Percentiles rank a stretch among this genome's conserved stretches.
Conservation (phyloP, 92 coral and sea anemone species). For the Hydrozoanthus gracilis region DNA sequence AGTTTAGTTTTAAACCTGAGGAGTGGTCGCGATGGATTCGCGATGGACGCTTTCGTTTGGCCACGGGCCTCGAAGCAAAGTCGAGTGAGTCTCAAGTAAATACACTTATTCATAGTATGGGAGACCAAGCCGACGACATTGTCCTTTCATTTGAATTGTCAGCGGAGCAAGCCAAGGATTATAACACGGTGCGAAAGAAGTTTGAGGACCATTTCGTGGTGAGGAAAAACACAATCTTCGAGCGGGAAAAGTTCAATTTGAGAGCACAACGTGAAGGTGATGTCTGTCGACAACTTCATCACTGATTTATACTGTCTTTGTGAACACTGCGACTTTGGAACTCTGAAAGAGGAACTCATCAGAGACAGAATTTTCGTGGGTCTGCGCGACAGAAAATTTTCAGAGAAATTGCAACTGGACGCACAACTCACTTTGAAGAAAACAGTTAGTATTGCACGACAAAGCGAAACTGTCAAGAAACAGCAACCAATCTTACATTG, state of each 20-base stretch:
- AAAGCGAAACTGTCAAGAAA: background rate
- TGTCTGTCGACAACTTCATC: conserved; percentile 18
- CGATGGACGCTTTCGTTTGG: conserved; percentile 54
- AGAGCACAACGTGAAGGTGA: too few species aligned
- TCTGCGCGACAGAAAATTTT: too few species aligned
- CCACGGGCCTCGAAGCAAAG: conserved; percentile 63
- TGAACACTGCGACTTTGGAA: conserved; percentile 25
- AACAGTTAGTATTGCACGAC: too few species aligned
- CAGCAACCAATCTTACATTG: too few species aligned
- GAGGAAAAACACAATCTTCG: conserved; percentile 56
- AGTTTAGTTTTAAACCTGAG: conserved; percentile 6
- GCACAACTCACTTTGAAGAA: background rate
- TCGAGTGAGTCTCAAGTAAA: conserved; percentile 60
- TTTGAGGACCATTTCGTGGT: conserved; percentile 43
- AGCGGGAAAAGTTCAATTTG: too few species aligned
- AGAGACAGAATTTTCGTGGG: background rate
- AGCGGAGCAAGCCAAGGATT: conserved; percentile 42
- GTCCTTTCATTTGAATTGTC: conserved; percentile 44
- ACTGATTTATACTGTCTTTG: conserved; percentile 35
- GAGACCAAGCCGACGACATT: conserved; percentile 63
- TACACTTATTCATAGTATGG: conserved; percentile 66
- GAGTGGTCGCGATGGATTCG: too few species aligned
- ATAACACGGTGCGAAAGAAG: conserved; percentile 43
- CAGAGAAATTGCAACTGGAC: conserved; percentile 23
- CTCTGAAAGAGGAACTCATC: conserved; percentile 7